Evolutionary conservation across 1,140 invertebrate species (phyloP).

Genomic region (Drosophila aff.): DNA sequence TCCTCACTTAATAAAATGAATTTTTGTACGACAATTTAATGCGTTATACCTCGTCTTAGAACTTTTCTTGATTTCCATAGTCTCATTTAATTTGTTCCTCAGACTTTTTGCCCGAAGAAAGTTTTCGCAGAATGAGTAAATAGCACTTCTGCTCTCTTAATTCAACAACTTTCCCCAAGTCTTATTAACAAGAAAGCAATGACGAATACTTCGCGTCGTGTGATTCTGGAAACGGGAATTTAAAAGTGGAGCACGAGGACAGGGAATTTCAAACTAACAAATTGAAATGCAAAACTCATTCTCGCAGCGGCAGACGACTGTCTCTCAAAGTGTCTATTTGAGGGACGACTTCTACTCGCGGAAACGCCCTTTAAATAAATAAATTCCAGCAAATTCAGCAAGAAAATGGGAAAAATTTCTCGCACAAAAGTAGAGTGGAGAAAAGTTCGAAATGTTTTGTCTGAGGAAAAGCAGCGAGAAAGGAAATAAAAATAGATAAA

Average conservation of each 20-base stretch:
- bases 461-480: constrained; percentile 36
- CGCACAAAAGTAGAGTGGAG: not conserved
- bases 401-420: constrained; percentile 10
- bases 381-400: constrained; percentile 65
- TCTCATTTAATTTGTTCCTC: not conserved
- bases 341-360: not conserved
- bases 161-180: constrained; percentile 28
- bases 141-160: constrained; percentile 19
- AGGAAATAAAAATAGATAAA: constrained; percentile 30
- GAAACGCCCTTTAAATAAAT: constrained; percentile 57
- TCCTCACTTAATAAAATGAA: not conserved
- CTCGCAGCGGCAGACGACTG: constrained; percentile 13
- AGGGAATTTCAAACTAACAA: constrained; percentile 34
- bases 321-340: constrained; percentile 48
- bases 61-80: constrained; percentile 2
- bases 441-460: constrained; percentile 48
- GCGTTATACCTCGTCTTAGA: not conserved
- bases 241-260: constrained; percentile 4
- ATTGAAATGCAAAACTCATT: constrained; percentile 76
- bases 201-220: constrained; percentile 7
- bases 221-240: constrained; percentile 6
- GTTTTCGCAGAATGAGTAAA: constrained; percentile 1
- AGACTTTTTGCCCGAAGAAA: not conserved
- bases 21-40: not conserved
- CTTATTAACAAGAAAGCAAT: constrained; percentile 26